Base-by-base conservation (phyloP, 2,888 invertebrate species). In the Pomacea canaliculata region DNA sequence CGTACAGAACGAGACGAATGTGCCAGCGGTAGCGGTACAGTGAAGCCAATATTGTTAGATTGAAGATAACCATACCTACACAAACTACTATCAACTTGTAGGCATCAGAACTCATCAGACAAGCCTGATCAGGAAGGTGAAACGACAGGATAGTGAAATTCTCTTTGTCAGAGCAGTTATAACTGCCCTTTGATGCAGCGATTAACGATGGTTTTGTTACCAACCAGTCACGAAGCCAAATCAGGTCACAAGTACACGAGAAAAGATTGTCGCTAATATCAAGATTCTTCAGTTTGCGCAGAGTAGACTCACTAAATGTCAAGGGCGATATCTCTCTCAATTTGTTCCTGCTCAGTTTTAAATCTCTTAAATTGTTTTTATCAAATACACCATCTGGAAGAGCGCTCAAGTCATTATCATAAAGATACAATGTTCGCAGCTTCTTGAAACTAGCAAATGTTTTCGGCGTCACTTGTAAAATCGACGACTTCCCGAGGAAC, bases 211-310 rank as follows among this genome's bases (percentile, higher is more conserved):
- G n/a, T 10, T 68, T 63, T 7, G 49, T 66, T 10, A 12, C 46
- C 7, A 77, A 48, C 83, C 83, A 84, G 3, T 77, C 59, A 23
- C 71, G 70, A 60, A 84, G 82, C 82, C 82, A 82, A 13, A 78
- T 62, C 0, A 92, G 86, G 9, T 92, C 88, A 78, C 94, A 94
- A 72, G 93, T 93, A 83, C 94, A 94, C 0, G 93, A 90, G 48
- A 94, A 92, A 13, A 92, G 92, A 84, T 94, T 94, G 0, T 91
- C 91, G 0, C 93, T 92, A 0, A 94, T 73, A 0, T 92, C 92
- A 0, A 94, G 78, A 74, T 91, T 92, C 65, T 77, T 51, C 1
- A 82, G 73, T 23, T 62, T 48, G 18, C 68, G 27, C 5, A 56
- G 23, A 10, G 77, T 56, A 12, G 73, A 62, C 27, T 9, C 8